Percentiles rank a stretch among this genome's conserved stretches.
phyloP scores from a whole-genome alignment of 2,888 invertebrate species.

The Esperia sulphurella region DNA sequence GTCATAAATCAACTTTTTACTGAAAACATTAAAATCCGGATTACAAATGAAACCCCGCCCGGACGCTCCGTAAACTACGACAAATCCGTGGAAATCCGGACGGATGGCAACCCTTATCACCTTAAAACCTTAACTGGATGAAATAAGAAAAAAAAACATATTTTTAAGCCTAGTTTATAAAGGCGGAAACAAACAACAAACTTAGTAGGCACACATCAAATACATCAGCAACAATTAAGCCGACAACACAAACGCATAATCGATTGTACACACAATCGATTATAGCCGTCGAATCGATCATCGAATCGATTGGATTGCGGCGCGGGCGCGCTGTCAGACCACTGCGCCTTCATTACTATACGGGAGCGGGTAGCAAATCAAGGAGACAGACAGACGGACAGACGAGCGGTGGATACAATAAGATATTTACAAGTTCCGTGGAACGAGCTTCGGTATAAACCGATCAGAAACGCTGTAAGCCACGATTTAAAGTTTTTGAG shows the following conservation, averaged over 20 bases:
- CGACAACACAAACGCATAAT: constrained; percentile 33
- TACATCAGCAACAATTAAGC: constrained; percentile 7
- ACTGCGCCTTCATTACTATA: constrained; percentile 58
- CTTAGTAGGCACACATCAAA: background rate
- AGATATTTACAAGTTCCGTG: constrained; percentile 58
- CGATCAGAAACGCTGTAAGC: background rate
- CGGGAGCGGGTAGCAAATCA: constrained; percentile 65
- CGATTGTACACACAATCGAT: constrained; percentile 50
- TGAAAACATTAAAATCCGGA: no score
- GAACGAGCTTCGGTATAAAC: constrained; percentile 34
- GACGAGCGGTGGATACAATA: constrained; percentile 58
- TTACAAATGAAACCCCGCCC: no score
- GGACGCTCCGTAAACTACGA: no score
- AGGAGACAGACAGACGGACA: constrained; percentile 54
- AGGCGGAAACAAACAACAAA: no score
- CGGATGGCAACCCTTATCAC: no score
- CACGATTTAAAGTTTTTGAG: no score
- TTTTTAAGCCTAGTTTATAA: no score
- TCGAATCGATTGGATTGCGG: constrained; percentile 34
- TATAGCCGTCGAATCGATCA: constrained; percentile 58
- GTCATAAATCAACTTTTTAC: no score
- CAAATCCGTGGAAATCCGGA: no score
- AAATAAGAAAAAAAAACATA: no score
- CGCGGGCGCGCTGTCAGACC: constrained; percentile 46
- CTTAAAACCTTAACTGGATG: no score